A percentile compares a stretch with the other conserved stretches of the same genome.
These are phyloP conservation scores for Talpa occidentalis DNA, from an alignment of 2,113 vertebrate species.

Conservation along the genomic window DNA sequence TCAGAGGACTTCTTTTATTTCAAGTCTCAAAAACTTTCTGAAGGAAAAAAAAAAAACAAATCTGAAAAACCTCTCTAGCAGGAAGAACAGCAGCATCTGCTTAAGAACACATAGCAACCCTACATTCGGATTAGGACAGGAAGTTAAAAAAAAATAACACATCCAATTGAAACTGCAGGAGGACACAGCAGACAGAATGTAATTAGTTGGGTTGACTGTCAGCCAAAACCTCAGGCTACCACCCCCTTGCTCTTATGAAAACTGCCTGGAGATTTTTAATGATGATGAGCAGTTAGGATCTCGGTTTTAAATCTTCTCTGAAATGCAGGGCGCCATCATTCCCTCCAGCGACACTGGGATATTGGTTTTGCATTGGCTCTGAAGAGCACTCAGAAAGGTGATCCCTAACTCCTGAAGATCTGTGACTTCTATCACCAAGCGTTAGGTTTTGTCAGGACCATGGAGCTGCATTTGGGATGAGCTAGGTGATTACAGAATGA, in stretches of 20 bases:
- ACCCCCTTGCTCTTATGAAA: conserved; percentile 81
- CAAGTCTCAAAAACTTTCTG: conserved; percentile 60
- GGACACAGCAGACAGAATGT: conserved; percentile 83
- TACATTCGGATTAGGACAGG: conserved; percentile 76
- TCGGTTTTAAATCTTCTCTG: conserved; percentile 78
- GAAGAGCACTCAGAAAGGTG: conserved; percentile 60
- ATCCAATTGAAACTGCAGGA: conserved; percentile 81
- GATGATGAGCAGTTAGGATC: conserved; percentile 79
- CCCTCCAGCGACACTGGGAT: conserved; percentile 72
- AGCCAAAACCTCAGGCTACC: conserved; percentile 83
- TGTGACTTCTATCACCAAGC: background rate
- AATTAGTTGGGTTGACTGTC: conserved; percentile 83
- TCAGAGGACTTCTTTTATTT: conserved; percentile 46
- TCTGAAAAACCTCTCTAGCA: conserved; percentile 50
- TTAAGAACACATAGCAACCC: conserved; percentile 76
- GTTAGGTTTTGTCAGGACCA: background rate
- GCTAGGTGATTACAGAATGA: background rate
- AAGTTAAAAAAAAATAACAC: conserved; percentile 76
- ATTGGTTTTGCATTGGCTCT: conserved; percentile 63
- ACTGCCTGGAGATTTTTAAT: conserved; percentile 84
- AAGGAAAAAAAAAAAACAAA: conserved; percentile 24
- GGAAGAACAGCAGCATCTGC: conserved; percentile 69
- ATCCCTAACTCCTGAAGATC: conserved; percentile 36
- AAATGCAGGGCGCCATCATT: conserved; percentile 78
- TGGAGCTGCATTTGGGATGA: background rate